Evolutionary conservation across 2,888 invertebrate genomes (phyloP), one percentile per base, ranked within the genome.

Genomic region (Epiperipatus broadwayi): DNA sequence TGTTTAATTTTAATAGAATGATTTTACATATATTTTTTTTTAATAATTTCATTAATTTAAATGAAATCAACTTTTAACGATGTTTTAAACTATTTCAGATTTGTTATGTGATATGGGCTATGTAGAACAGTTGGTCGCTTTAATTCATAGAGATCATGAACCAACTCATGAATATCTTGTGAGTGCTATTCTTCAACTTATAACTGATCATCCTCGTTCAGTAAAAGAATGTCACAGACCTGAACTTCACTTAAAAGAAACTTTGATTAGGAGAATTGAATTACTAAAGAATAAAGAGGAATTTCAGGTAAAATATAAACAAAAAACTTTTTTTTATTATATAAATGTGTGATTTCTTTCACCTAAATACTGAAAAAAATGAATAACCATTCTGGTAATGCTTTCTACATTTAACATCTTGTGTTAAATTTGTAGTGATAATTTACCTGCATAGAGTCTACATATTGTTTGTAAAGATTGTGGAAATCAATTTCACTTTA

Each of bases 91-190:
- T 41, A 21, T 51, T 45, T 3, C 50, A 59, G 61, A 60, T 42
- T 48, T 50, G 2, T 46, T 63, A 21, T 57, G 53, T 45, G 50
- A 56, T 18, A 57, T 56, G 47, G 60, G 60, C 8, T 53, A 60
- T 48, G 53, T 60, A 21, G 55, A 56, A 18, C 58, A 58, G 42
- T 44, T 63, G 27, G 49, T 58, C 1, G 53, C 51, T 21, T 48
- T 57, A 20, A 45, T 62, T 12, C 50, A 50, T 30, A 47, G 49
- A 22, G 53, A 55, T 14, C 59, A 61, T 40, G 46, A 49, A n/a
- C 37, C 50, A 46, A 44, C 57, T 40, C 65, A 68, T 45, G 70
- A 71, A 51, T 65, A 68, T 48, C 48, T 68, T 5, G 51, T 68
- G 41, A 55, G 60, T 4, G 61, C 68, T 2, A 50, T 71, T 18